Conservation (phyloP, 2,797 vertebrate genomes). For the Siniperca scherzeri region DNA sequence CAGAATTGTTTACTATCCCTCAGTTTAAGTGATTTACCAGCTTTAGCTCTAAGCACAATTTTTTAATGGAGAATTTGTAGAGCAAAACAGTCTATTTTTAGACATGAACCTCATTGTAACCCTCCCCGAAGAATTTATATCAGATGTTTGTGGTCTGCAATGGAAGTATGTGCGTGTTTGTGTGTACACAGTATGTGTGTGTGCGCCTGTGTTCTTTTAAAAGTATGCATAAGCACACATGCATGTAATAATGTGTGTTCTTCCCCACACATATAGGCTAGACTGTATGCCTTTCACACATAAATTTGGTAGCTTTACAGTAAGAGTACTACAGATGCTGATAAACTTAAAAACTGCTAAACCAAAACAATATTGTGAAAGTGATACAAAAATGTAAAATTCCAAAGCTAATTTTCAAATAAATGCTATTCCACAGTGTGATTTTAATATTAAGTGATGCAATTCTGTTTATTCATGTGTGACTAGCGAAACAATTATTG, state of each 20-base stretch:
- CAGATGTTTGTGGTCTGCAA: conserved; percentile 47
- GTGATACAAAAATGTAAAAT: not conserved
- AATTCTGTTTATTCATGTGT: not conserved
- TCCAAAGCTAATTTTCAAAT: not conserved
- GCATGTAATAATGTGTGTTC: not conserved
- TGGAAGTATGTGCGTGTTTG: not conserved
- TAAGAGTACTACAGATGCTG: not conserved
- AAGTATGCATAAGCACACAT: not conserved
- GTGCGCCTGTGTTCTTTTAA: not conserved
- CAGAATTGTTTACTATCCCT: not conserved
- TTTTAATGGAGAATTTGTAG: conserved; percentile 2
- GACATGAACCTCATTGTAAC: conserved; percentile 13
- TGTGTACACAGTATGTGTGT: not conserved
- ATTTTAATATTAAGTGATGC: not conserved
- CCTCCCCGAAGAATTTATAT: conserved; percentile 45
- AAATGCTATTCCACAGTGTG: not conserved
- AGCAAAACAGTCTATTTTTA: conserved; percentile 38
- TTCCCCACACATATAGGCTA: not conserved
- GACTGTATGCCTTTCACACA: not conserved
- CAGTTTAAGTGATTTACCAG: conserved; percentile 28
- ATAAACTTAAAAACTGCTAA: not conserved
- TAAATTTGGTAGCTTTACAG: not conserved
- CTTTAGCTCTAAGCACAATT: not conserved
- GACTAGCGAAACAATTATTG: not conserved
- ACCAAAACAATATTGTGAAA: not conserved